Percentiles rank a stretch among this genome's conserved stretches.
These are phyloP conservation scores for Mormyrus proboscirostris DNA, from an alignment of 2,797 vertebrate species.

Conservation along the genomic window DNA sequence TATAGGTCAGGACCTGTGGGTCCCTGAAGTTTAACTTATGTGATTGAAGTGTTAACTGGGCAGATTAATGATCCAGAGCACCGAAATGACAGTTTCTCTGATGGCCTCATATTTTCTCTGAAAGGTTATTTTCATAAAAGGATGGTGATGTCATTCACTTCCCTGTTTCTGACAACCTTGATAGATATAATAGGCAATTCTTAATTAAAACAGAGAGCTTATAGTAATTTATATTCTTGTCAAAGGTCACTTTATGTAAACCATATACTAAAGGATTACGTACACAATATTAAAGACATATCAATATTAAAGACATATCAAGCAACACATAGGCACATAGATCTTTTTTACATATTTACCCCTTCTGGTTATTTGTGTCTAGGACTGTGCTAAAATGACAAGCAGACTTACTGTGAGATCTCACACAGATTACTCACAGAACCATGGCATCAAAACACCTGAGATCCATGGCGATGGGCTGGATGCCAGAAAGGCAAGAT, in stretches of 20 bases:
- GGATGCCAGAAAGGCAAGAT: background rate
- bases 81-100: background rate
- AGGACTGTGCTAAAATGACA: background rate
- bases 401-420: background rate
- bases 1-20: background rate
- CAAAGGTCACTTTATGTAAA: background rate
- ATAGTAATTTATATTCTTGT: background rate
- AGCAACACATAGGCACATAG: background rate
- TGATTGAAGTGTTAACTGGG: background rate
- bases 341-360: background rate
- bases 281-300: background rate
- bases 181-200: background rate
- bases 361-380: background rate
- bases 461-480: background rate
- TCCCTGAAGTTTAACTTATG: background rate
- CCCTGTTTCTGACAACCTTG: background rate
- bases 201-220: background rate
- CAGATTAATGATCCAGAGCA: background rate
- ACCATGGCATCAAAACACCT: background rate
- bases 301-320: background rate
- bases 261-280: background rate
- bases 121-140: background rate
- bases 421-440: background rate
- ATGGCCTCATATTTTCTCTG: background rate
- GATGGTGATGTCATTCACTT: background rate